Conservation (phyloP, 2,888 invertebrate genomes). For the Campoplex nolae region DNA sequence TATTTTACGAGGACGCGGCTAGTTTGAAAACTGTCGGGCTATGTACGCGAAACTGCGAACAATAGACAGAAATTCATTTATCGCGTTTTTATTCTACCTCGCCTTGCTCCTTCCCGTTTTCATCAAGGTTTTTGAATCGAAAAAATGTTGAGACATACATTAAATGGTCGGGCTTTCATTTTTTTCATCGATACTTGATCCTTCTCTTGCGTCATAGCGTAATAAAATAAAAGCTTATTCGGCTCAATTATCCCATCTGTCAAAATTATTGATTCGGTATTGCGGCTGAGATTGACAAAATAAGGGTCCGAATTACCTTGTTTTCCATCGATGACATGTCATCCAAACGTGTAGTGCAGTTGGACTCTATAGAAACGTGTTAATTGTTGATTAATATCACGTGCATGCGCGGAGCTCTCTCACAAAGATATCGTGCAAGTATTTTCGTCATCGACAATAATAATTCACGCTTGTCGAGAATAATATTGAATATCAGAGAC, state of each 20-base stretch:
- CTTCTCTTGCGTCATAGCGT: background rate
- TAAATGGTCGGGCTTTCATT: background rate
- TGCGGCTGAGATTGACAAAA: background rate
- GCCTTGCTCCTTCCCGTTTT: background rate
- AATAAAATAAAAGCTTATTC: background rate
- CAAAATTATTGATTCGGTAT: background rate
- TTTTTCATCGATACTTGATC: background rate
- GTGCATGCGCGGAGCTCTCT: background rate
- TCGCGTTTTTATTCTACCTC: background rate
- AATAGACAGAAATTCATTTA: background rate
- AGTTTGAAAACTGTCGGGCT: background rate
- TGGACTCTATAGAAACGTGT: constrained; percentile 62
- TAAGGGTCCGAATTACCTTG: background rate
- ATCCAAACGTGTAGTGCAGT: constrained; percentile 4
- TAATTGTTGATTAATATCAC: constrained; percentile 72
- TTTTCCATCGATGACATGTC: background rate
- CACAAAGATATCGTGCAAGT: background rate
- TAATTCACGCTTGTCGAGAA: background rate
- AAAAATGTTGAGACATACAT: background rate
- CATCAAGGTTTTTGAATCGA: no score
- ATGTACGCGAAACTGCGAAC: background rate
- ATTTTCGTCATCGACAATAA: constrained; percentile 39
- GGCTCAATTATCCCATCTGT: background rate
- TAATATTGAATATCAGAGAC: constrained; percentile 16
- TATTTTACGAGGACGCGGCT: background rate